These are phyloP conservation scores for Leptothorax acervorum DNA, from an alignment of 2,888 invertebrate species.

Conservation along the genomic window DNA sequence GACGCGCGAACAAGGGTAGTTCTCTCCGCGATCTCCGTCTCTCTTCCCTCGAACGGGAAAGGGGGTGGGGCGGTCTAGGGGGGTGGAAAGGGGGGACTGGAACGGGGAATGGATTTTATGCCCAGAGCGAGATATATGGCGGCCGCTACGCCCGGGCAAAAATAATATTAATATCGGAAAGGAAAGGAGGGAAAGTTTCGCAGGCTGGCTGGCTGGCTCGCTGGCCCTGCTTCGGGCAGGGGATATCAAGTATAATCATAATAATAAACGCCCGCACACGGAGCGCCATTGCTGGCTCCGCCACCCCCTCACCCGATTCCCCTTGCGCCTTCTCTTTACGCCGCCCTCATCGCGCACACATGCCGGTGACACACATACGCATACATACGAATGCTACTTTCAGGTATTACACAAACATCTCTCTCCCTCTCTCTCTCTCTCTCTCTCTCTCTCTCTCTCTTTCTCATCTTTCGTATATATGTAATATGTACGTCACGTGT, in stretches of 20 bases:
- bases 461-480: neutral
- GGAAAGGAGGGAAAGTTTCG: conserved; percentile 85
- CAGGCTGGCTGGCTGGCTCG: conserved; percentile 79
- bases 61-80: conserved; percentile 76
- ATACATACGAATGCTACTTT: conserved; percentile 68
- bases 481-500: neutral
- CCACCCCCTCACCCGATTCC: conserved; percentile 72
- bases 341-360: conserved; percentile 76
- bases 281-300: conserved; percentile 83
- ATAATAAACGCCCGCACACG: conserved; percentile 84
- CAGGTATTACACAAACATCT: conserved; percentile 74
- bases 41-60: conserved; percentile 60
- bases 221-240: conserved; percentile 84
- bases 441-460: conserved; percentile 49
- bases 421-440: conserved; percentile 59
- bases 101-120: conserved; percentile 85
- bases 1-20: conserved; percentile 63
- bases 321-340: conserved; percentile 65
- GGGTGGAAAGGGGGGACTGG: conserved; percentile 76
- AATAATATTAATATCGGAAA: conserved; percentile 85
- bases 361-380: conserved; percentile 62
- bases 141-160: conserved; percentile 85
- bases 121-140: conserved; percentile 85
- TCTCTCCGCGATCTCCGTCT: conserved; percentile 64
- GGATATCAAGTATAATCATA: conserved; percentile 85